Evolutionary conservation across 2,888 invertebrate genomes (phyloP).

Genomic region (Oeneis ivallda): DNA sequence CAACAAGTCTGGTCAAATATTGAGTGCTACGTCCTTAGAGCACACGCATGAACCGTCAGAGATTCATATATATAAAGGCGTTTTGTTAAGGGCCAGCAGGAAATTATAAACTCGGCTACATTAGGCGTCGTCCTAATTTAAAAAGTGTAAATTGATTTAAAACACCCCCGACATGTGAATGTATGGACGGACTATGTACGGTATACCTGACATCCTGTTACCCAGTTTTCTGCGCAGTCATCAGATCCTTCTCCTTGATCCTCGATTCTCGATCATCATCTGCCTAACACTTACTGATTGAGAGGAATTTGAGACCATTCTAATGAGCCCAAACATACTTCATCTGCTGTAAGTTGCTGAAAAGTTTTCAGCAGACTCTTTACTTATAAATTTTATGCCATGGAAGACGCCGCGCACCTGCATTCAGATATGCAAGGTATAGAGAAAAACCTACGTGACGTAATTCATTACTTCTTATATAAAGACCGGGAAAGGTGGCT

Average conservation of each 20-base stretch:
- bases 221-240: too few species aligned
- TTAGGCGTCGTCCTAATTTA: too few species aligned
- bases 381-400: conserved; percentile 21
- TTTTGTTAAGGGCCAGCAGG: conserved; percentile 38
- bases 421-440: conserved; percentile 27
- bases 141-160: too few species aligned
- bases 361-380: neutral
- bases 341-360: too few species aligned
- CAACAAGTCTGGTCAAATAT: conserved; percentile 41
- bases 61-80: conserved; percentile 41
- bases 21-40: conserved; percentile 43
- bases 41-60: conserved; percentile 49
- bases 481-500: conserved; percentile 30
- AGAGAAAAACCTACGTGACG: conserved; percentile 32
- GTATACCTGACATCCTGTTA: too few species aligned
- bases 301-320: too few species aligned
- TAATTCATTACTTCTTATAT: conserved; percentile 36
- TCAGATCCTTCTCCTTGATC: too few species aligned
- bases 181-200: too few species aligned
- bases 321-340: too few species aligned
- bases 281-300: too few species aligned
- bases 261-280: too few species aligned
- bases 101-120: neutral
- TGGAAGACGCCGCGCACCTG: conserved; percentile 20
- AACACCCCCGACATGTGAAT: too few species aligned